A percentile compares a stretch with the other conserved stretches of the same genome.
These are phyloP conservation scores for Cromileptes altivelis DNA, from an alignment of 2,113 vertebrate species.

Conservation along the genomic window DNA sequence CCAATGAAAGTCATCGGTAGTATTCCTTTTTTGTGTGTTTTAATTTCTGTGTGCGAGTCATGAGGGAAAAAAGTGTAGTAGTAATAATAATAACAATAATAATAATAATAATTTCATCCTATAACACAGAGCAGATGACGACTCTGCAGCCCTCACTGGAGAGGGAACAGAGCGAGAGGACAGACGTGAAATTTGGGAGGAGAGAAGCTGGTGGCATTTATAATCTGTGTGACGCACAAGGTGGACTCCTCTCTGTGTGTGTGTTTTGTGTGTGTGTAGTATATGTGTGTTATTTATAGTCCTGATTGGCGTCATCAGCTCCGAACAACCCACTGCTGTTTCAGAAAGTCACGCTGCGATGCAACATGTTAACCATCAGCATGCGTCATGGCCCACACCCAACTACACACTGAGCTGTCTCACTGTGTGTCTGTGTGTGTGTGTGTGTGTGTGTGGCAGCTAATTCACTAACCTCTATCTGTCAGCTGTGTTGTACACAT, in stretches of 20 bases:
- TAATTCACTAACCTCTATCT: not conserved
- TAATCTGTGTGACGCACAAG: slow-evolving; percentile 46
- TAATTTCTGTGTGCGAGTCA: not conserved
- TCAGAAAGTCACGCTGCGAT: slow-evolving; percentile 62
- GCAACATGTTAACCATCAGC: slow-evolving; percentile 66
- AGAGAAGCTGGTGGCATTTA: slow-evolving; percentile 37
- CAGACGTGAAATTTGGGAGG: not conserved
- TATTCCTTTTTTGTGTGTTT: not conserved
- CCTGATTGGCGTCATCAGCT: slow-evolving; percentile 60
- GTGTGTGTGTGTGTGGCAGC: slow-evolving; percentile 7
- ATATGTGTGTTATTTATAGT: slow-evolving; percentile 56
- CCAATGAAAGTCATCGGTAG: rapidly evolving
- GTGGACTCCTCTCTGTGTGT: slow-evolving; percentile 43
- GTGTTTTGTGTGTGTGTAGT: slow-evolving; percentile 25
- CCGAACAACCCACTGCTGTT: slow-evolving; percentile 44
- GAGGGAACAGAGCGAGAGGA: not conserved
- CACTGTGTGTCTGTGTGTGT: slow-evolving; percentile 17
- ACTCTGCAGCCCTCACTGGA: not conserved
- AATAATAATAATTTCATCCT: not conserved
- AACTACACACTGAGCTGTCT: slow-evolving; percentile 5
- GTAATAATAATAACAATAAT: too few relatives aligned
- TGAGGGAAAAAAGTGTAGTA: not conserved
- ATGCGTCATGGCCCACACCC: slow-evolving; percentile 27
- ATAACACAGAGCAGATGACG: not conserved
- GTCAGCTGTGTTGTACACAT: slow-evolving; percentile 12